phyloP scores from a whole-genome alignment of 92 coral and sea anemone species.

The Montipora capitata region DNA sequence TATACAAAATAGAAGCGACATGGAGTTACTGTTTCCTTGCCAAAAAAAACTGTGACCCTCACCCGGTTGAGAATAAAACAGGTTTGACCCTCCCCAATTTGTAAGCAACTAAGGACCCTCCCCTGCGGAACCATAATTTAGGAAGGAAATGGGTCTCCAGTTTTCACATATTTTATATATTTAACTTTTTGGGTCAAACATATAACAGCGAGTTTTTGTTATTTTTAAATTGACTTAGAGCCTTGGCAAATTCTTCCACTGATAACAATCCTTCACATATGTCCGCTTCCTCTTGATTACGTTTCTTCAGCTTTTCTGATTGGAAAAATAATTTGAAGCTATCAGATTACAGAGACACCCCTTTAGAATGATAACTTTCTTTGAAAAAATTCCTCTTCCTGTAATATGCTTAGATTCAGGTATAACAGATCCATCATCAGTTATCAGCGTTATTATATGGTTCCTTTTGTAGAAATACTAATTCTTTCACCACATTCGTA shows the following conservation, averaged over 20 bases:
- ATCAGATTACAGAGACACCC: neutral
- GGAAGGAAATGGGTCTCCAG: too few species aligned
- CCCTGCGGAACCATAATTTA: too few species aligned
- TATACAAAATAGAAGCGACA: too few species aligned
- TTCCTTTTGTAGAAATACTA: neutral
- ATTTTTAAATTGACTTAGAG: neutral
- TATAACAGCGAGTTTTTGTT: too few species aligned
- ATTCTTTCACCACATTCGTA: conserved; percentile 13
- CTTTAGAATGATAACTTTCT: neutral
- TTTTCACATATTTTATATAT: too few species aligned
- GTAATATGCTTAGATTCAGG: neutral
- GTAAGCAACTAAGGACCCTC: too few species aligned
- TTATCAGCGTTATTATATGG: neutral
- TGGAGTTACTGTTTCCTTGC: too few species aligned
- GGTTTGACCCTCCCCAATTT: too few species aligned
- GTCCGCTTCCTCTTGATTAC: neutral
- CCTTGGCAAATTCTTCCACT: neutral
- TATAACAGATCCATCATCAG: neutral
- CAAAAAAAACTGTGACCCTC: too few species aligned
- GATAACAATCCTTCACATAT: neutral
- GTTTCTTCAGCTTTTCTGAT: neutral
- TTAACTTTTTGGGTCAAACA: too few species aligned
- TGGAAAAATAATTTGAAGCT: neutral
- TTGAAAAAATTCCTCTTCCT: neutral
- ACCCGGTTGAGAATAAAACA: too few species aligned